These are phyloP conservation scores for Rhinoptilus africanus DNA, from an alignment of 2,113 vertebrate species.

Conservation along the genomic window DNA sequence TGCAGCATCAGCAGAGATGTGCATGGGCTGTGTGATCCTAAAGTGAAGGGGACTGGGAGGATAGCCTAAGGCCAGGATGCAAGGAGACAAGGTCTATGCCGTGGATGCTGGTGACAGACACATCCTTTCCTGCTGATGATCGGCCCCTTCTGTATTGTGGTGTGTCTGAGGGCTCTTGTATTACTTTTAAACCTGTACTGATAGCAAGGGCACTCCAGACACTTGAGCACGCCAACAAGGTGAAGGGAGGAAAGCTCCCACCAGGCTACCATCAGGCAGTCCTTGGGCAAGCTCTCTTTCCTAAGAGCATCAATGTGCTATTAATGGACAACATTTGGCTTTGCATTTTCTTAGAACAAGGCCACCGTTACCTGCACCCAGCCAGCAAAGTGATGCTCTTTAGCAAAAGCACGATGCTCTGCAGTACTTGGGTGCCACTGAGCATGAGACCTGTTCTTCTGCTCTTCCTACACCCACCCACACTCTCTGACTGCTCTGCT, in stretches of 20 bases:
- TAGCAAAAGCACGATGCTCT: background rate
- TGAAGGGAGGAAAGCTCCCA: background rate
- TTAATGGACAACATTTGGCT: background rate
- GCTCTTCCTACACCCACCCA: background rate
- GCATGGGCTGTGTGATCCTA: background rate
- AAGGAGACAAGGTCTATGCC: background rate
- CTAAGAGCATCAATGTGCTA: background rate
- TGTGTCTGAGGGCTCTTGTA: background rate
- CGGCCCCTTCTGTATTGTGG: background rate
- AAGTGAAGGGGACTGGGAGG: background rate
- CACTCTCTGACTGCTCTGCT: background rate
- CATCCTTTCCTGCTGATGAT: background rate
- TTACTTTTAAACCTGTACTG: background rate
- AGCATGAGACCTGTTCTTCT: background rate
- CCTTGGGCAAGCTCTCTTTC: background rate
- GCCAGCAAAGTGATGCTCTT: background rate
- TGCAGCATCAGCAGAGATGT: background rate
- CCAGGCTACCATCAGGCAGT: background rate
- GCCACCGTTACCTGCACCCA: accelerated
- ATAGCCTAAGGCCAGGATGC: background rate
- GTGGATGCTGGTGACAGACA: background rate
- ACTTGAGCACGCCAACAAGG: background rate
- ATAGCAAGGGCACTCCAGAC: background rate
- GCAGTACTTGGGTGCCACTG: background rate
- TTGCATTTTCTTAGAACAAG: background rate